Conservation (phyloP, 1,140 invertebrate genomes). For the Ridgeia piscesae region DNA sequence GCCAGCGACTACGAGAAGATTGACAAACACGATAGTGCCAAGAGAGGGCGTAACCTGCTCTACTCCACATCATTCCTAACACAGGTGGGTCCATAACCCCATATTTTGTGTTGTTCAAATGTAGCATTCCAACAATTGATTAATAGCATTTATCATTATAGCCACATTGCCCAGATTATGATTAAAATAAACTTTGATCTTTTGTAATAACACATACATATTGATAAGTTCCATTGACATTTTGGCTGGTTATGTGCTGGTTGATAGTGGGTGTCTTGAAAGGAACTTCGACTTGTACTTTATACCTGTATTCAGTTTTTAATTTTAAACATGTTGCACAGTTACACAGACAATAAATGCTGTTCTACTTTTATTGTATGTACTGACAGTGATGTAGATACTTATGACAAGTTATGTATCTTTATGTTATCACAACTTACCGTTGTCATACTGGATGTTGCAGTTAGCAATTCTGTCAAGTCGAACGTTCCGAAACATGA, state of each 20-base stretch:
- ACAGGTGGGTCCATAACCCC: not conserved
- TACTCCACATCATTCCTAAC: not conserved
- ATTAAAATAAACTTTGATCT: too few species aligned
- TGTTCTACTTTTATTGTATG: too few species aligned
- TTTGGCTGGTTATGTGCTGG: too few species aligned
- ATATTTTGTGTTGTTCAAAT: not conserved
- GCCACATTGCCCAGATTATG: not conserved
- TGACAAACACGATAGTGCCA: not conserved
- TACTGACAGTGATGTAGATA: too few species aligned
- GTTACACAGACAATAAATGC: too few species aligned
- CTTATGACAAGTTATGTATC: not conserved
- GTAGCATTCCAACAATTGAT: not conserved
- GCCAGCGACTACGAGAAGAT: not conserved
- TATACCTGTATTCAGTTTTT: too few species aligned
- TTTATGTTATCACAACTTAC: not conserved
- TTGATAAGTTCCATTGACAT: too few species aligned
- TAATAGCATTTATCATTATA: not conserved
- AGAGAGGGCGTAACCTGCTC: not conserved
- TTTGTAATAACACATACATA: too few species aligned
- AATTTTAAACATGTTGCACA: too few species aligned
- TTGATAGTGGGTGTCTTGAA: too few species aligned
- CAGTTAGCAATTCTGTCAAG: conserved; percentile 25
- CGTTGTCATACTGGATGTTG: not conserved
- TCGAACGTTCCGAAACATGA: conserved; percentile 27
- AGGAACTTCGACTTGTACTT: too few species aligned